Evolutionary conservation across 2,888 invertebrate species (phyloP), one percentile per base, ranked within the genome.

Genomic region (Caradrina kadenii): DNA sequence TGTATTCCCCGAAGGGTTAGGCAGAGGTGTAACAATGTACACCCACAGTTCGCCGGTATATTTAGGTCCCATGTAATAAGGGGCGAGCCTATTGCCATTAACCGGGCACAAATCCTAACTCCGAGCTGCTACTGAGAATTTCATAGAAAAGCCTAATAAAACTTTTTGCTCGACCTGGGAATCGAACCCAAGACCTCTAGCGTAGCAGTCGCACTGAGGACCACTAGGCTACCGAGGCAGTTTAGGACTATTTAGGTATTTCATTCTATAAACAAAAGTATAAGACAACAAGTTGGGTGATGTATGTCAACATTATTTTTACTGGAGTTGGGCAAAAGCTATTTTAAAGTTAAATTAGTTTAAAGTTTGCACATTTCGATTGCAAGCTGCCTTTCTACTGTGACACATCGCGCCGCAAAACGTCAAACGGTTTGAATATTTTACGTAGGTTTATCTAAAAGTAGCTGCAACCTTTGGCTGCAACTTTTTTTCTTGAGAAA

Each of bases 301-400:
- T 79, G 79, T 83, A 75, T 71, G 84, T 80, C 82, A 81, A 82
- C 76, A 81, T 81, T 26, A 82, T 80, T 83, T 82, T 69, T 68
- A 76, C 69, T 72, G 61, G 79, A 84, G 86, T 83, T 81, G 82
- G 83, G 87, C 86, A 91, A 90, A 92, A 91, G 88, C 88, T 80
- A 92, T 92, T 92, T 90, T 88, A 92, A 93, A 93, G 91, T 93
- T 93, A 92, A 93, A 93, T 93, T 92, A 91, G 91, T 90, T 90
- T 79, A 86, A 91, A 91, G 86, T 89, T 91, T 86, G 83, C 86
- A 77, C 84, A 83, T 87, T 89, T 86, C 84, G 84, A 91, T 89
- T 88, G 88, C 86, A 80, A 69, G 71, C 79, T 76, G 76, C 74
- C 69, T 76, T 83, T 80, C 71, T 69, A 63, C 65, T 62, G 60